These are phyloP conservation scores for Thera obeliscata DNA, from an alignment of 2,888 invertebrate species.

Conservation along the genomic window DNA sequence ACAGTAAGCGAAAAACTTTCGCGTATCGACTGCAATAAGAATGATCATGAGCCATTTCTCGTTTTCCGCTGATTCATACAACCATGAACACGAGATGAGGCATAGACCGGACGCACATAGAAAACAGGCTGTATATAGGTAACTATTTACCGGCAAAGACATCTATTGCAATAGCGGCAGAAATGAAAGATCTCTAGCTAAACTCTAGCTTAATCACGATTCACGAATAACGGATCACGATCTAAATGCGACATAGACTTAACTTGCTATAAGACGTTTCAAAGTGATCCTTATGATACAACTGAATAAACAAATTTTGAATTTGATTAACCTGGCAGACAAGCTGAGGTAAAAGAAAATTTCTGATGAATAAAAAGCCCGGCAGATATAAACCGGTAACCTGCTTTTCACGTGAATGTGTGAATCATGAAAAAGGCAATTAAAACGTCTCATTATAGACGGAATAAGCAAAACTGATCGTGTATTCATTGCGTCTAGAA, in stretches of 20 bases:
- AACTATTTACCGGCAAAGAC: conserved; percentile 1
- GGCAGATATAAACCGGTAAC: not conserved
- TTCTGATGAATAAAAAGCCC: not conserved
- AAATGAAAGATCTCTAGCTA: not conserved
- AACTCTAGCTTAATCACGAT: no score
- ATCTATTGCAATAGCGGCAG: not conserved
- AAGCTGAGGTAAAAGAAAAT: not conserved
- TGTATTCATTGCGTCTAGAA: conserved; percentile 24
- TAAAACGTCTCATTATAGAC: conserved; percentile 34
- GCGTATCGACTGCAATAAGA: conserved; percentile 54
- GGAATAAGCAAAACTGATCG: conserved; percentile 33
- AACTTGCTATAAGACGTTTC: no score
- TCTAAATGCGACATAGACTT: no score
- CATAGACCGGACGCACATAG: conserved; percentile 16
- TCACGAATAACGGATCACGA: no score
- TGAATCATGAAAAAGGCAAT: conserved; percentile 31
- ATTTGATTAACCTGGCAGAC: not conserved
- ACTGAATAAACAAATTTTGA: no score
- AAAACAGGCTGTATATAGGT: conserved; percentile 4
- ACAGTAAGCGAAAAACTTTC: conserved; percentile 63
- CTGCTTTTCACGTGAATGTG: conserved; percentile 4
- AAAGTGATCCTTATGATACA: no score
- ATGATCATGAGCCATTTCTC: conserved; percentile 60
- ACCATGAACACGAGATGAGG: conserved; percentile 39
- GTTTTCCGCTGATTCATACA: conserved; percentile 60